Evolutionary conservation across 2,113 vertebrate genomes (phyloP).

Genomic region (Macquaria ambigua): DNA sequence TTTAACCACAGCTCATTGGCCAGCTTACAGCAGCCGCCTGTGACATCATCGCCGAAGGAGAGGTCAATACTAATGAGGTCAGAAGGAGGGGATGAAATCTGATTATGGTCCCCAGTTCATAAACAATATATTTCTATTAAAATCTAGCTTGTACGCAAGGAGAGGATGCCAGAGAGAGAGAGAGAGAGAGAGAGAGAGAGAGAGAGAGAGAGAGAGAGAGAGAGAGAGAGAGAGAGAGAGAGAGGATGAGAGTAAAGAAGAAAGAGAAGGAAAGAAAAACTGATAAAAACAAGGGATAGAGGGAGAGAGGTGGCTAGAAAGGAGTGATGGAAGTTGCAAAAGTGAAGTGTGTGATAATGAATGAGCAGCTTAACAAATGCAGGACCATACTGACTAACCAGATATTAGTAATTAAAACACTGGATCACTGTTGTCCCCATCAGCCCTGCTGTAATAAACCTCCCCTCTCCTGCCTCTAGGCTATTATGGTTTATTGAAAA

Average conservation of each 20-base stretch:
- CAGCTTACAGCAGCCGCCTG: conserved; percentile 57
- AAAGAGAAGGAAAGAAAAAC: background rate
- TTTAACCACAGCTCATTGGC: conserved; percentile 58
- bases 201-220: background rate
- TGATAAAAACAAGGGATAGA: background rate
- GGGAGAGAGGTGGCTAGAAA: background rate
- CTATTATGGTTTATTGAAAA: conserved; percentile 57
- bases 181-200: conserved; percentile 6
- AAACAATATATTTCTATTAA: conserved; percentile 85
- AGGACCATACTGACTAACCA: conserved; percentile 36
- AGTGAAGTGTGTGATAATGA: conserved; percentile 13
- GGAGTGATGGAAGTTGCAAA: background rate
- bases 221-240: background rate
- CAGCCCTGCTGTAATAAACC: conserved; percentile 59
- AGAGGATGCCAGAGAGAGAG: conserved; percentile 17
- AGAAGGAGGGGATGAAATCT: conserved; percentile 73
- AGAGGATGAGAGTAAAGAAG: background rate
- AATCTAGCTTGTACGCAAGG: conserved; percentile 64
- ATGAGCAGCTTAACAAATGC: conserved; percentile 37
- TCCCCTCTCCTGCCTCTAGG: conserved; percentile 23
- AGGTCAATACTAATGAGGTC: conserved; percentile 87
- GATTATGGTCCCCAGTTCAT: conserved; percentile 78
- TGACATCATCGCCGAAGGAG: conserved; percentile 77
- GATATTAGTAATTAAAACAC: conserved; percentile 64
- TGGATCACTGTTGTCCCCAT: conserved; percentile 58